Conservation (phyloP, 2,113 vertebrate genomes). For the Chamaea fasciata region DNA sequence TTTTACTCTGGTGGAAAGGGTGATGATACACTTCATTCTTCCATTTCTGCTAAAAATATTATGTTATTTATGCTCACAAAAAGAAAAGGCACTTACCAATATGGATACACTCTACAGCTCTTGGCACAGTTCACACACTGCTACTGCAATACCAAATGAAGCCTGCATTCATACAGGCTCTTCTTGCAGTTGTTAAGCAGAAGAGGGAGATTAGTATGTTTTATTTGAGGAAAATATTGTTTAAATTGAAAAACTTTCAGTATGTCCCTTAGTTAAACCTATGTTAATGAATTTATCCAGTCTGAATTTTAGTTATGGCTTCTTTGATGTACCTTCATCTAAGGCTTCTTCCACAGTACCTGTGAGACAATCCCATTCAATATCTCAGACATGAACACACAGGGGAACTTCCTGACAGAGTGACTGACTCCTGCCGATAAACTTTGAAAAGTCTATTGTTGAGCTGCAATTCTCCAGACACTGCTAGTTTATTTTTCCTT, state of each 20-base stretch:
- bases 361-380: background rate
- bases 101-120: background rate
- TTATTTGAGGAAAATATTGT: background rate
- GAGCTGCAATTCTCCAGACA: background rate
- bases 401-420: background rate
- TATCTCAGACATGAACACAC: background rate
- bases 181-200: background rate
- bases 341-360: background rate
- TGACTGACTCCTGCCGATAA: background rate
- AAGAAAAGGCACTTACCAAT: background rate
- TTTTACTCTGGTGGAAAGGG: background rate
- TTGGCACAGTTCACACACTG: background rate
- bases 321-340: background rate
- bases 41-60: background rate
- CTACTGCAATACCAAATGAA: background rate
- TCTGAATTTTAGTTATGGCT: background rate
- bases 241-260: background rate
- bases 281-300: background rate
- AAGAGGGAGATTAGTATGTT: background rate
- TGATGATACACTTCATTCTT: background rate
- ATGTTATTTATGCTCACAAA: background rate
- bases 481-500: background rate
- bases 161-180: background rate
- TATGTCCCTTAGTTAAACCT: background rate
- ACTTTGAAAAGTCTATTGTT: background rate